These are phyloP conservation scores for Raja brachyura DNA, from an alignment of 2,113 vertebrate species.

Conservation along the genomic window DNA sequence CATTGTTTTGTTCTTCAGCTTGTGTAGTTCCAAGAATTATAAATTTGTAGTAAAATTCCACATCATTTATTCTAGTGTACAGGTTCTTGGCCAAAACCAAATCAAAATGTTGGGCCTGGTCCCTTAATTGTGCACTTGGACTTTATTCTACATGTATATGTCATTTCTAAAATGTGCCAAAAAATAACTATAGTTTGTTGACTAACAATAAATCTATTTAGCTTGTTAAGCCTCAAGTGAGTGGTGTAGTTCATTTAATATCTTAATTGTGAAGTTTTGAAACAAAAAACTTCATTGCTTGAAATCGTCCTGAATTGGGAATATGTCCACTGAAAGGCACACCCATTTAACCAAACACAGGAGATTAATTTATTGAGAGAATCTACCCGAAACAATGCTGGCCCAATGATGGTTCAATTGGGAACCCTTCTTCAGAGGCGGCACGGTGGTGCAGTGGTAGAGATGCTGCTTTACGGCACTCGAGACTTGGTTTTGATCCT, in stretches of 20 bases:
- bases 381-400: slow-evolving; percentile 54
- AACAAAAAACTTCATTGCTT: neutral
- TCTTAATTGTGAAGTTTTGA: neutral
- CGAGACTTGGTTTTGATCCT: no score
- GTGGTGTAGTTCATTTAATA: neutral
- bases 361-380: slow-evolving; percentile 63
- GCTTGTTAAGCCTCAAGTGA: neutral
- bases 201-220: neutral
- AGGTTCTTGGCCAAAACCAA: neutral
- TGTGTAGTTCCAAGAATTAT: neutral
- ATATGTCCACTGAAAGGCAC: slow-evolving; percentile 32
- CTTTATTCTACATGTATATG: neutral
- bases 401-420: slow-evolving; percentile 42
- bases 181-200: neutral
- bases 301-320: neutral
- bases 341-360: slow-evolving; percentile 60
- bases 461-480: no score
- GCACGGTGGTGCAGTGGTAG: no score
- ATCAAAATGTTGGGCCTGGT: neutral
- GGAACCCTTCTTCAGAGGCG: no score
- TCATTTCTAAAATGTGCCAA: neutral
- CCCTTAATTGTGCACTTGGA: neutral
- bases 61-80: neutral
- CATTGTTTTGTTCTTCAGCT: neutral
- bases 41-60: neutral